Percentiles rank a stretch among this genome's conserved stretches.
phyloP scores from a whole-genome alignment of 2,113 vertebrate species.

The Rhombomys opimus region DNA sequence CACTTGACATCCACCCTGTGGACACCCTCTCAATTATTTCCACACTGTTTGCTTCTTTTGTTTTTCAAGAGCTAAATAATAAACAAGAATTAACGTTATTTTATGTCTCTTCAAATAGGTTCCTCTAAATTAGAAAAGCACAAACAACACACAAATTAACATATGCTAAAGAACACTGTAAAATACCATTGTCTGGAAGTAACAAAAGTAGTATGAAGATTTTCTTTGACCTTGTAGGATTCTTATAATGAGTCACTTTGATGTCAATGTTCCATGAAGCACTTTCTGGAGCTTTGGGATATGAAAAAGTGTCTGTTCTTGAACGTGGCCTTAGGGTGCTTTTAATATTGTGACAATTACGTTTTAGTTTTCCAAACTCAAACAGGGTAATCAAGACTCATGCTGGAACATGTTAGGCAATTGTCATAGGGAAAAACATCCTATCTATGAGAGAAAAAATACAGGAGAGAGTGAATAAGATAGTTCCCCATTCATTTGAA shows the following conservation, averaged over 20 bases:
- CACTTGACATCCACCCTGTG: background rate
- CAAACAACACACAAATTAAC: background rate
- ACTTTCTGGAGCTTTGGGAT: conserved; percentile 13
- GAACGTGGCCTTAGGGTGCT: conserved; percentile 32
- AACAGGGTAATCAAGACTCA: conserved; percentile 66
- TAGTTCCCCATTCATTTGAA: conserved; percentile 33
- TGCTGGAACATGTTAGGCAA: conserved; percentile 42
- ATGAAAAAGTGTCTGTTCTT: conserved; percentile 43
- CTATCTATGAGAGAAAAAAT: background rate
- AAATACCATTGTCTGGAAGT: conserved; percentile 10
- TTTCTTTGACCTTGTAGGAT: background rate
- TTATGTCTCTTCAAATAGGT: background rate
- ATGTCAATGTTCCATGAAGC: conserved; percentile 19
- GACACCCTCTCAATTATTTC: background rate
- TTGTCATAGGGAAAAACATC: background rate
- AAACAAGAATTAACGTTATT: background rate
- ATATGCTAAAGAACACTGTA: background rate
- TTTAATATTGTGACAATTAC: conserved; percentile 55
- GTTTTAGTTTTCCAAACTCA: conserved; percentile 41
- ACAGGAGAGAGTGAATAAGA: background rate
- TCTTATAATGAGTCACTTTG: conserved; percentile 23
- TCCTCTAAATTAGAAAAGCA: background rate
- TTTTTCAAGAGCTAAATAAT: background rate
- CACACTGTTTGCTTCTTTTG: background rate
- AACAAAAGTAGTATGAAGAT: background rate